These are phyloP conservation scores for Scaptomyza graminum DNA, from an alignment of 1,140 invertebrate genomes.

Conservation along the genomic window DNA sequence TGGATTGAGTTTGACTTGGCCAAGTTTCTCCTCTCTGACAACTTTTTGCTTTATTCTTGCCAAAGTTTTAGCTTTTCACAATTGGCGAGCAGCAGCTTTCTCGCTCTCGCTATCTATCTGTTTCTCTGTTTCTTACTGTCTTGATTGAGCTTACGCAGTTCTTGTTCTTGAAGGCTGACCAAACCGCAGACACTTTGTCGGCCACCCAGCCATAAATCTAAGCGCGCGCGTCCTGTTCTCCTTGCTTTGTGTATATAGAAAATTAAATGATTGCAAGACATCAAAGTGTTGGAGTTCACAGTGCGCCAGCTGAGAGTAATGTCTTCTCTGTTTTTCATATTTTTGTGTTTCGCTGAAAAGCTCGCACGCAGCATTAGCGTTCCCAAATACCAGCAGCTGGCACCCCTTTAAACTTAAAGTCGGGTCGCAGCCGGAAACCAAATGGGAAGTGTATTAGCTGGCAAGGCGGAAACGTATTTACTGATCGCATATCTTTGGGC, in stretches of 20 bases:
- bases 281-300: constrained; percentile 73
- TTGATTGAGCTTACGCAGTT: constrained; percentile 26
- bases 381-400: constrained; percentile 24
- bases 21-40: constrained; percentile 52
- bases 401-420: constrained; percentile 57
- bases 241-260: constrained; percentile 52
- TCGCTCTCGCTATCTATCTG: neutral
- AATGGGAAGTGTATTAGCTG: constrained; percentile 74
- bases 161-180: constrained; percentile 45
- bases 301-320: constrained; percentile 76
- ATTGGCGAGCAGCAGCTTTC: constrained; percentile 5
- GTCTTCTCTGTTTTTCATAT: constrained; percentile 37
- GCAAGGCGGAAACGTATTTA: constrained; percentile 73
- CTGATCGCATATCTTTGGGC: constrained; percentile 71
- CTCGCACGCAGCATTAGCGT: constrained; percentile 2
- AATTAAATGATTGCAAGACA: constrained; percentile 77
- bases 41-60: constrained; percentile 32
- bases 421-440: constrained; percentile 43
- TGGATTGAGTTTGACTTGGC: constrained; percentile 59
- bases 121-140: neutral
- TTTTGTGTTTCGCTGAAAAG: neutral
- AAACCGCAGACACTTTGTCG: constrained; percentile 82
- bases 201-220: constrained; percentile 76
- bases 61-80: constrained; percentile 33
- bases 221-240: constrained; percentile 33